Conservation (phyloP, 2,888 invertebrate species). For the Torymus texanus region DNA sequence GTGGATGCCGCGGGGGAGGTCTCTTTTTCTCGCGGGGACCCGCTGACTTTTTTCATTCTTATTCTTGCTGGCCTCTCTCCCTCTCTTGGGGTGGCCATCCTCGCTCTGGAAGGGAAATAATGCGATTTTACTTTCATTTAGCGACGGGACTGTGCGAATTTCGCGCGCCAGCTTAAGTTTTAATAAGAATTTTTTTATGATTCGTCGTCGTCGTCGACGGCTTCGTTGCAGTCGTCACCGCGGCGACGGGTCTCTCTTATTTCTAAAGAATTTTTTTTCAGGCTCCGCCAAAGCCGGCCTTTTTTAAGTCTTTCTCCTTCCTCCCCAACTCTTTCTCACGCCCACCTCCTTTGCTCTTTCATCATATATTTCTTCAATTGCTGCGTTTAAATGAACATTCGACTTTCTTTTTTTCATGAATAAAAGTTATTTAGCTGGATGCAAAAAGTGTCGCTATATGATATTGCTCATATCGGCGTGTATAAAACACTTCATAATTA, state of each 20-base stretch:
- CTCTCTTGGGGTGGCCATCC: background rate
- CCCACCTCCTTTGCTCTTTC: too few species aligned
- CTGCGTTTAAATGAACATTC: conserved; percentile 15
- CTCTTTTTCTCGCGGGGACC: too few species aligned
- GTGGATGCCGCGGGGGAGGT: too few species aligned
- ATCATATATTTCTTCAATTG: background rate
- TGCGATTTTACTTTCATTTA: conserved; percentile 35
- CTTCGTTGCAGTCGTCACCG: background rate
- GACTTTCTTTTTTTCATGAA: background rate
- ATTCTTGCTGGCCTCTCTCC: background rate
- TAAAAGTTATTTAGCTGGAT: too few species aligned
- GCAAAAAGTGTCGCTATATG: too few species aligned
- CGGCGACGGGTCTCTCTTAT: background rate
- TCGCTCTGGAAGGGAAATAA: conserved; percentile 10
- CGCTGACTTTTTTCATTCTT: background rate
- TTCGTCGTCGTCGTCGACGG: background rate
- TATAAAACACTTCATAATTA: too few species aligned
- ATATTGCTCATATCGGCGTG: too few species aligned
- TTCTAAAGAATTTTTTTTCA: conserved; percentile 11
- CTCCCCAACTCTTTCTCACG: too few species aligned
- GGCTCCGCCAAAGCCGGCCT: too few species aligned
- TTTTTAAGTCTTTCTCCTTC: too few species aligned
- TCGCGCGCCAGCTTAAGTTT: conserved; percentile 23
- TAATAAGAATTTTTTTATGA: conserved; percentile 38
- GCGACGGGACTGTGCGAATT: background rate